Evolutionary conservation across 2,888 invertebrate species (phyloP), one percentile per base, ranked within the genome.

Genomic region (Frankliniella intonsa): DNA sequence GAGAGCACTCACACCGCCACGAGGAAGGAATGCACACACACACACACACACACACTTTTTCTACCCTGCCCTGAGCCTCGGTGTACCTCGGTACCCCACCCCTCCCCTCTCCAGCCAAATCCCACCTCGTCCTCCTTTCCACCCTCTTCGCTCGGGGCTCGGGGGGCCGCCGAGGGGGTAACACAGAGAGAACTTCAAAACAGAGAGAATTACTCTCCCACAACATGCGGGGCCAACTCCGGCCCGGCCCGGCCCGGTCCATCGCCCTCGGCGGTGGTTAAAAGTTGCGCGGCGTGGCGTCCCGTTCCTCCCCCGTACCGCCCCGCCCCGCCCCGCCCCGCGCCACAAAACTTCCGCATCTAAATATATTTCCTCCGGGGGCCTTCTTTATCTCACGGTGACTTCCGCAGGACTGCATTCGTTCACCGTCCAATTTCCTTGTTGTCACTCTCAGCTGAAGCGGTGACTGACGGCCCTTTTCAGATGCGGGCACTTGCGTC

Each of bases 121-220:
- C 65, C 12, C 65, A 2, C n/a, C 65, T 8, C 65, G 2, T 8
- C n/a, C 65, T 65, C 65, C 22, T 69, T 22, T 69, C 69, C 69
- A 0, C 69, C 22, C 22, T 22, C 69, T 22, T 22, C 9, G 8
- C 69, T 22, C 55, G 69, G 22, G 5, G 69, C 11, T 22, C 5
- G 69, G 22, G 5, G 3, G 8, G 22, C 69, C 65, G n/a, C 69
- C 25, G 69, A 12, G 69, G 69, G 69, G 69, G 25, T 2, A 76
- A 76, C 69, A 12, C 69, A 76, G 25, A 76, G 38, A 38, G 38
- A 55, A 76, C 69, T 76, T 76, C 69, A 76, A 76, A 76, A 76
- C 69, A 76, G 69, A 25, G 69, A 25, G 69, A 76, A 76, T 76
- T 76, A 76, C 69, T 76, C 69, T 25, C 69, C 69, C 25, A 22